Evolutionary conservation across 2,113 vertebrate species (phyloP).

Genomic region (Alosa alosa): DNA sequence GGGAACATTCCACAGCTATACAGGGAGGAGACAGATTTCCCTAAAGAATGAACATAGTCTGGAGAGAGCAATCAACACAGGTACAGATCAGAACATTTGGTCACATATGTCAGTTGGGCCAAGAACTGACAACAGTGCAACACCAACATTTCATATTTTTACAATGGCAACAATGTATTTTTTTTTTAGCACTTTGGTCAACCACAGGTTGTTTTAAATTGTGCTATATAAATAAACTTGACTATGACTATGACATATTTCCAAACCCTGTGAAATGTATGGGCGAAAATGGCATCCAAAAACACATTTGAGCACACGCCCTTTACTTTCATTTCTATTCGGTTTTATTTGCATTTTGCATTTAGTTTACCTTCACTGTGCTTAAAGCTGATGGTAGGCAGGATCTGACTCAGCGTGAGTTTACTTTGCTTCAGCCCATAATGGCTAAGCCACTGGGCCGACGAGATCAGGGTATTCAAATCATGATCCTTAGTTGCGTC

Average conservation of each 20-base stretch:
- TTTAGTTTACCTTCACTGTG: constrained; percentile 68
- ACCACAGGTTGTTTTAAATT: too few species aligned
- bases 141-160: too few species aligned
- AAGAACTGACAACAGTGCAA: neutral
- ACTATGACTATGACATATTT: too few species aligned
- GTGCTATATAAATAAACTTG: too few species aligned
- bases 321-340: neutral
- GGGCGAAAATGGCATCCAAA: neutral
- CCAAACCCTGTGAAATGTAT: neutral
- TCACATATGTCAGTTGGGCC: neutral
- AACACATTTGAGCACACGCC: neutral
- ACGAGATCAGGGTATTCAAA: constrained; percentile 68
- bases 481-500: constrained; percentile 35
- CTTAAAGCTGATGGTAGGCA: constrained; percentile 75
- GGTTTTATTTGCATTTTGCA: neutral
- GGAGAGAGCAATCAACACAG: constrained; percentile 18
- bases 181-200: too few species aligned
- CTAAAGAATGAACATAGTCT: constrained; percentile 75
- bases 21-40: constrained; percentile 74
- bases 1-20: constrained; percentile 75
- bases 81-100: neutral
- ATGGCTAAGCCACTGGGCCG: constrained; percentile 70
- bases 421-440: constrained; percentile 75
- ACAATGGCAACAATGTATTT: too few species aligned
- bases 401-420: constrained; percentile 72